Evolutionary conservation across 2,797 vertebrate genomes (phyloP).

Genomic region (Protonibea diacanthus): DNA sequence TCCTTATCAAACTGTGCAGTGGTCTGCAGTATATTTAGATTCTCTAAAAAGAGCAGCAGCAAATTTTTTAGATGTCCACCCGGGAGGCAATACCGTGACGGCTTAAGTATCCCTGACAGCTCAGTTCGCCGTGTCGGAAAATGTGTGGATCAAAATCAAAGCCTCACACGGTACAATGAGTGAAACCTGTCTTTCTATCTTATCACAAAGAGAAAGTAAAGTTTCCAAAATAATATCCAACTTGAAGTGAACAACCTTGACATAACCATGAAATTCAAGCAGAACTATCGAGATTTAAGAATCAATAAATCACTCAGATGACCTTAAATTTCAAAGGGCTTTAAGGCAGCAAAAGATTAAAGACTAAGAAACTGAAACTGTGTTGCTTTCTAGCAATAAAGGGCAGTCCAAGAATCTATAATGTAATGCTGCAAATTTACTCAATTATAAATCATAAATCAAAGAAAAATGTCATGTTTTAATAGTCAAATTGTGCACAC

Average conservation of each 20-base stretch:
- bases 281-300: background rate
- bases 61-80: conserved; percentile 43
- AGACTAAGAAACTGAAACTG: background rate
- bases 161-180: conserved; percentile 1
- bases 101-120: conserved; percentile 58
- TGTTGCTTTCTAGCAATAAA: background rate
- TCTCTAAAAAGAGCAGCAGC: conserved; percentile 55
- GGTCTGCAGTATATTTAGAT: conserved; percentile 55
- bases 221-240: background rate
- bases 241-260: background rate
- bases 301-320: background rate
- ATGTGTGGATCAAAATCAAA: conserved; percentile 53
- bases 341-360: background rate
- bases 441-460: background rate
- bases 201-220: conserved; percentile 13
- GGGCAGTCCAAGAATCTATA: background rate
- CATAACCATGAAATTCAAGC: background rate
- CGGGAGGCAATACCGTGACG: conserved; percentile 18
- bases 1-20: conserved; percentile 42
- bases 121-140: conserved; percentile 39
- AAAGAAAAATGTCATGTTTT: background rate
- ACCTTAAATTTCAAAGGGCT: background rate
- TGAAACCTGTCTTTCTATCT: conserved; percentile 18
- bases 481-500: background rate
- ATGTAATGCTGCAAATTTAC: background rate